Evolutionary conservation across 2,797 vertebrate genomes (phyloP), one percentile per base, ranked within the genome.

Genomic region (Calcarius lapponicus): DNA sequence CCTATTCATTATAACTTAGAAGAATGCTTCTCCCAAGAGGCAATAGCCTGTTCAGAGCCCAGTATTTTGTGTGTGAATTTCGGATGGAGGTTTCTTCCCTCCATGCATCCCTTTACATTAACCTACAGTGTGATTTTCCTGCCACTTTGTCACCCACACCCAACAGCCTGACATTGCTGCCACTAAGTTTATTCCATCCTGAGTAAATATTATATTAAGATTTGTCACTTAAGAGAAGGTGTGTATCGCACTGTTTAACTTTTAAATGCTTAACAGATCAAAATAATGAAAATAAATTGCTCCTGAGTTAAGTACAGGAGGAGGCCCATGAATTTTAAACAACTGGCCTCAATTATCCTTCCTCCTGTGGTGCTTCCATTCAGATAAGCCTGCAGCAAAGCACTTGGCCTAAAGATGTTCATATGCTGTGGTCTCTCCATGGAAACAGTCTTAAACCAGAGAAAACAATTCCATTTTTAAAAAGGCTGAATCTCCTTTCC

Each of bases 351-450:
- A 67, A 92, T 95, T 94, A 78, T 95, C 78, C 88, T 60, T 92
- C 91, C 91, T 88, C 73, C 82, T 34, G 73, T 71, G 90, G 74
- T 69, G 83, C 91, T 82, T 95, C 89, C 94, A 92, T 94, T 94
- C 86, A 88, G 88, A 95, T 96, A 95, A 97, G 91, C 91, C 94
- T 88, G 90, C 93, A 95, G 96, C 67, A 87, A 93, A 88, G 91
- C 83, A 61, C 80, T 96, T 96, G 95, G 95, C 93, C 96, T 96
- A 82, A 91, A 96, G 96, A 92, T 93, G 92, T 93, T 94, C 86
- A 21, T 97, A 9, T 92, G 93, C 95, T 93, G 83, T 96, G 91
- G 90, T 94, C 93, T 97, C 96, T 96, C 96, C 94, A 96, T 96
- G 96, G 96, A 96, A 97, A 97, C 94, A 92, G 88, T 45, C 80